Evolutionary conservation across 2,797 vertebrate species (phyloP).

Genomic region (Lacerta bilineata): DNA sequence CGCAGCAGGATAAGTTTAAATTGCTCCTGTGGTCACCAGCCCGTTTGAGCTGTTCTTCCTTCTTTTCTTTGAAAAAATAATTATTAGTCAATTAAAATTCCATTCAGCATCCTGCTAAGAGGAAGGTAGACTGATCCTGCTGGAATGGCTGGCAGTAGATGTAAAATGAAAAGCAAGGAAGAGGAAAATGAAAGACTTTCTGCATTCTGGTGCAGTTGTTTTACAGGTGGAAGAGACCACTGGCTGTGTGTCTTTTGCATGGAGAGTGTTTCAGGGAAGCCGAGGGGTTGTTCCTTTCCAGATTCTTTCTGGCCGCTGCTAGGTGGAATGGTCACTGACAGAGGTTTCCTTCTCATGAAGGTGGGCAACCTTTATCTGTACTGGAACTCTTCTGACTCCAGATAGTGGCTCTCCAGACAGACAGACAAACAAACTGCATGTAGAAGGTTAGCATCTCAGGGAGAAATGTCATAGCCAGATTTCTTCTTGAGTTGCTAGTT

Average conservation of each 20-base stretch:
- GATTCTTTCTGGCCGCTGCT: not conserved
- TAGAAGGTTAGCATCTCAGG: not conserved
- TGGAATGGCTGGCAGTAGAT: not conserved
- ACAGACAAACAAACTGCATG: accelerated
- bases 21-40: not conserved
- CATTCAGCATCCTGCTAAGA: not conserved
- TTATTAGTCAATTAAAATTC: not conserved
- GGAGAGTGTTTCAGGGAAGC: not conserved
- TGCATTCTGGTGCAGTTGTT: not conserved
- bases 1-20: not conserved
- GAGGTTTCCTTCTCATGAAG: accelerated
- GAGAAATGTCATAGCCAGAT: too few relatives aligned
- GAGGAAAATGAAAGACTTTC: too few relatives aligned
- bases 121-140: not conserved
- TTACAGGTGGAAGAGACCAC: not conserved
- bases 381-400: not conserved
- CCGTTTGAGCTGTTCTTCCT: not conserved
- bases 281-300: not conserved
- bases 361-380: not conserved
- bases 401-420: not conserved
- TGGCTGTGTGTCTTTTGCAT: not conserved
- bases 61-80: not conserved
- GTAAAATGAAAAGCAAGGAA: too few relatives aligned
- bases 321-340: accelerated
- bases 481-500: not conserved